Evolutionary conservation across 2,113 vertebrate species (phyloP).

Genomic region (Sceloporus undulatus): DNA sequence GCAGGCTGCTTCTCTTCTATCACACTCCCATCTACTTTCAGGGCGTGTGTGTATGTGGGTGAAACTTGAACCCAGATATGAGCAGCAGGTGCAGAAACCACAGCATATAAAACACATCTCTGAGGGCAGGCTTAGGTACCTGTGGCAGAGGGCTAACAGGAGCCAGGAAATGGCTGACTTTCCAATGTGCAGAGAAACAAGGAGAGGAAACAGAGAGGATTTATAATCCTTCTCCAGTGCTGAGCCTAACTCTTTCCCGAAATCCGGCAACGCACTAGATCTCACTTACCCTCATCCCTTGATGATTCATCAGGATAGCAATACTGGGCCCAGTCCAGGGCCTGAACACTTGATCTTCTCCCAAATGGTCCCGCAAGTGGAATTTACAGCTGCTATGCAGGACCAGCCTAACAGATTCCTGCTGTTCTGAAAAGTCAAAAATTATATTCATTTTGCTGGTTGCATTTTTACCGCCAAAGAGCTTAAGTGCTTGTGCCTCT

Average conservation of each 20-base stretch:
- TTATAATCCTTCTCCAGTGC: neutral
- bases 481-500: neutral
- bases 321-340: neutral
- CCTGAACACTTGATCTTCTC: neutral
- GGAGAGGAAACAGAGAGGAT: neutral
- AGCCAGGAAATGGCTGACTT: neutral
- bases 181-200: neutral
- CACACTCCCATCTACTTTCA: conserved; percentile 11
- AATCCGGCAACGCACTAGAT: neutral
- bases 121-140: neutral
- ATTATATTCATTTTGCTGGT: neutral
- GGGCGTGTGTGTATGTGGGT: neutral
- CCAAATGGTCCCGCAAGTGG: neutral
- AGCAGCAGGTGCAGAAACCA: neutral
- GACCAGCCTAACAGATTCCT: neutral
- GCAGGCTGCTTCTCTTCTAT: neutral
- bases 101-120: neutral
- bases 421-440: neutral
- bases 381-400: neutral
- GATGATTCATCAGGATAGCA: neutral
- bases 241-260: neutral
- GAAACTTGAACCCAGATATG: neutral
- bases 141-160: neutral
- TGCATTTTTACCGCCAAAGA: neutral
- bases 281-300: too few species aligned